phyloP scores from a whole-genome alignment of 2,888 invertebrate genomes.

The Marronus borbonicus region DNA sequence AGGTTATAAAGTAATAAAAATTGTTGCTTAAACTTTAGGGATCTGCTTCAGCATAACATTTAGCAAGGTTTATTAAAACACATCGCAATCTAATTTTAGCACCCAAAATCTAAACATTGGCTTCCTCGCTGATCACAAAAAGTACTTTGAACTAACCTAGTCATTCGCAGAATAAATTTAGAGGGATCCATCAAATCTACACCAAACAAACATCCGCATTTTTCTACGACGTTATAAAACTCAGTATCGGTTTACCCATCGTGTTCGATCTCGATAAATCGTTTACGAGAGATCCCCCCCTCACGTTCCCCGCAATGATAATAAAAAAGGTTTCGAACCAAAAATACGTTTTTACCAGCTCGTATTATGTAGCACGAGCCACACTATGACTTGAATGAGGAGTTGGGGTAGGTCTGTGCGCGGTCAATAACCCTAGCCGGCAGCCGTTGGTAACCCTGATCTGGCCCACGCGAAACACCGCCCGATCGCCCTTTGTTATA shows the following conservation, averaged over 20 bases:
- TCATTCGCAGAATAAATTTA: conserved; percentile 21
- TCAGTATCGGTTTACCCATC: too few relatives aligned
- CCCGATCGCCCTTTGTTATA: conserved; percentile 44
- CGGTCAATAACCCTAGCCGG: conserved; percentile 43
- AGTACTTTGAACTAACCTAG: conserved; percentile 25
- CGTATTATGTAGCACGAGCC: conserved; percentile 23
- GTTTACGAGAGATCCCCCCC: not conserved
- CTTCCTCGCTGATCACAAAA: not conserved
- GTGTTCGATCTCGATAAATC: not conserved
- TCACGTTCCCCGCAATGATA: not conserved
- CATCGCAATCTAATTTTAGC: conserved; percentile 19
- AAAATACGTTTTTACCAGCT: conserved; percentile 20
- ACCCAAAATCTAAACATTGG: conserved; percentile 7
- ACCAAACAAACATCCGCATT: conserved; percentile 27
- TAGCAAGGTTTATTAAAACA: conserved; percentile 8
- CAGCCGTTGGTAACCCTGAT: conserved; percentile 43
- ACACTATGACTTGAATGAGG: conserved; percentile 39
- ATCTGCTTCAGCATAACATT: not conserved
- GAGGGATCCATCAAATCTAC: conserved; percentile 11
- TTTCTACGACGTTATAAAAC: not conserved
- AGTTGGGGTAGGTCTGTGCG: conserved; percentile 45
- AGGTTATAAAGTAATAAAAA: too few relatives aligned
- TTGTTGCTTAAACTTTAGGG: not conserved
- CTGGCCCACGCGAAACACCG: conserved; percentile 44
- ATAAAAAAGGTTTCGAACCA: conserved; percentile 9